Evolutionary conservation across 2,797 vertebrate species (phyloP).

Genomic region (Artibeus jamaicensis): DNA sequence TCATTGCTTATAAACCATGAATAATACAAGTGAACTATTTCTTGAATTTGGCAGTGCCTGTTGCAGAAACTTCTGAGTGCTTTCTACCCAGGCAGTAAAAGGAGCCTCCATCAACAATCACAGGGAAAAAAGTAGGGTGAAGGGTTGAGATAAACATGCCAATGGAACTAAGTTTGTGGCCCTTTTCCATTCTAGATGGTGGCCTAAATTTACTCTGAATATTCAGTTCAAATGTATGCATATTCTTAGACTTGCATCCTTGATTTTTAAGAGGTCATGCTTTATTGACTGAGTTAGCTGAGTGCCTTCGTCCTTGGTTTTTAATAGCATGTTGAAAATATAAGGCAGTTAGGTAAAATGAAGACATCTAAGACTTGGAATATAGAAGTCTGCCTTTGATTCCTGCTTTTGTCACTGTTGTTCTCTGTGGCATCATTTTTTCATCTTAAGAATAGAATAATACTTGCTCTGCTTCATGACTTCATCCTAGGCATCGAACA

Average conservation of each 20-base stretch:
- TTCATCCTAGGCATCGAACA: neutral
- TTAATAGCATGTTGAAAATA: neutral
- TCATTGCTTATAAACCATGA: constrained; percentile 11
- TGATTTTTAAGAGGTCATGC: neutral
- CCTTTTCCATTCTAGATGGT: neutral
- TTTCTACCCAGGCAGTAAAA: neutral
- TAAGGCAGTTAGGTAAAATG: neutral
- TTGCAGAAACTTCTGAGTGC: neutral
- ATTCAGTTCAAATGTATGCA: neutral
- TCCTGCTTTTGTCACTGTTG: neutral
- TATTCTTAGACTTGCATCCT: neutral
- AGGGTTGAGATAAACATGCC: neutral
- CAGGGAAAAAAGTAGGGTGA: neutral
- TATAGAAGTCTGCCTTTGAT: neutral
- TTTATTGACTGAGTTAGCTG: too few species aligned
- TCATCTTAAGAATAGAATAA: neutral
- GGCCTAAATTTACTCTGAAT: neutral
- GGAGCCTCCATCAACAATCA: neutral
- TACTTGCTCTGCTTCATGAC: neutral
- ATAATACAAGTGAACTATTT: neutral
- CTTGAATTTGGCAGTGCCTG: neutral
- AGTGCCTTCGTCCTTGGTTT: neutral
- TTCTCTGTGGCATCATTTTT: neutral
- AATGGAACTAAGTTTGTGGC: neutral
- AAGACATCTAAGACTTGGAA: neutral